These are phyloP conservation scores for Siniperca obscura DNA, from an alignment of 2,797 vertebrate genomes.

Conservation along the genomic window DNA sequence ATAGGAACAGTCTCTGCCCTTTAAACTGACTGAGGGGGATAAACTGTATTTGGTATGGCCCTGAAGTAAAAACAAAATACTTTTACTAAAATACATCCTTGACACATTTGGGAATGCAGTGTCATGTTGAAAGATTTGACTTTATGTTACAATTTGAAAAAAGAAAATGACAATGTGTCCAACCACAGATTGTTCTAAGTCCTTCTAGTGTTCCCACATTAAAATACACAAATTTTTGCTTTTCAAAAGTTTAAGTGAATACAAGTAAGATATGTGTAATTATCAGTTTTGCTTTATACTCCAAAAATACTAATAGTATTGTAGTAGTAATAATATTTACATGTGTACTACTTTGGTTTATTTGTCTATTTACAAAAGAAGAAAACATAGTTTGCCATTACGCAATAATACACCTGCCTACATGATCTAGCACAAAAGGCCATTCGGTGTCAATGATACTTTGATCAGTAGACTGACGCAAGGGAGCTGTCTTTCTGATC, in stretches of 20 bases:
- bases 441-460: constrained; percentile 26
- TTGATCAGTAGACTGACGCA: neutral
- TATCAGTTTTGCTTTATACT: neutral
- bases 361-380: constrained; percentile 5
- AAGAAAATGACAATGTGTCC: neutral
- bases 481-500: neutral
- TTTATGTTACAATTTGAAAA: neutral
- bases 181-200: neutral
- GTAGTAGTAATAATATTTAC: neutral
- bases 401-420: constrained; percentile 4
- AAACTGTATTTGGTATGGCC: constrained; percentile 42
- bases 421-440: neutral
- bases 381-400: neutral
- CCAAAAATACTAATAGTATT: neutral
- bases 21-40: constrained; percentile 36
- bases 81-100: constrained; percentile 38
- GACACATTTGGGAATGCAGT: constrained; percentile 12
- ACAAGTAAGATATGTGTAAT: neutral
- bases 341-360: neutral
- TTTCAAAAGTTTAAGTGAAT: neutral
- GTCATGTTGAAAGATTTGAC: neutral
- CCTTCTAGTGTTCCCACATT: neutral
- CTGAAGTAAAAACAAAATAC: constrained; percentile 13
- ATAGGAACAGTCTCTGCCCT: constrained; percentile 27
- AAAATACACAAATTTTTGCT: neutral